These are phyloP conservation scores for Stigmatopora argus DNA, from an alignment of 2,113 vertebrate genomes.

Conservation along the genomic window DNA sequence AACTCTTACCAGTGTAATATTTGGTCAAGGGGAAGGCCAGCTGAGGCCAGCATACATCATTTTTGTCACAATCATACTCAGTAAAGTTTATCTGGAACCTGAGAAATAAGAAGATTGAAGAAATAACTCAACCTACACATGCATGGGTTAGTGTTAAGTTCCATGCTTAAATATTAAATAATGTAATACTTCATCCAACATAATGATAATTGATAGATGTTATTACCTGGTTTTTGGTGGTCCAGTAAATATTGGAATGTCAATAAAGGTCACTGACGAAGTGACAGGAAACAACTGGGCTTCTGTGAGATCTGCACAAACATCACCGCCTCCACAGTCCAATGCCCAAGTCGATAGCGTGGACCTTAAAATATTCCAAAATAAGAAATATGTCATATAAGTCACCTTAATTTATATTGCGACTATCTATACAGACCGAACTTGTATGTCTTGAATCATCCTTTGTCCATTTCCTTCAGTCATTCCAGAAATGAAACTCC, in stretches of 20 bases:
- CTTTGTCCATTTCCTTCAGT: conserved; percentile 71
- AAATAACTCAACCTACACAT: neutral
- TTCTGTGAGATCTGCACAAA: conserved; percentile 60
- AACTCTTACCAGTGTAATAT: conserved; percentile 81
- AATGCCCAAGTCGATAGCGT: conserved; percentile 73
- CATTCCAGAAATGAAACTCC: conserved; percentile 62
- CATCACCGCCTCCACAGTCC: conserved; percentile 70
- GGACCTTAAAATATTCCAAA: conserved; percentile 65
- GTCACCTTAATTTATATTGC: neutral
- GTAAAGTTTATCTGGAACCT: conserved; percentile 90
- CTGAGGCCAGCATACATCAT: conserved; percentile 91
- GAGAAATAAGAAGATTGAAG: neutral
- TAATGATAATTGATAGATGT: neutral
- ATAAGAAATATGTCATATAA: neutral
- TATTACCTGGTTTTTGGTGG: conserved; percentile 76
- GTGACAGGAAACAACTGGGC: conserved; percentile 74
- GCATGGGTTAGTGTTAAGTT: too few species aligned
- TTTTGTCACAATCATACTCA: conserved; percentile 88
- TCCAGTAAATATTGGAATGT: conserved; percentile 68
- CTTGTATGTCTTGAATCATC: conserved; percentile 74
- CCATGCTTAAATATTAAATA: too few species aligned
- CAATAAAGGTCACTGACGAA: conserved; percentile 81
- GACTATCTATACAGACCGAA: conserved; percentile 68
- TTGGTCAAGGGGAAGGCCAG: conserved; percentile 82
- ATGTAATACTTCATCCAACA: too few species aligned